Percentiles rank a stretch among this genome's conserved stretches.
These are phyloP conservation scores for Caenorhabditis latens DNA, from an alignment of 1,140 invertebrate species.

Conservation along the genomic window DNA sequence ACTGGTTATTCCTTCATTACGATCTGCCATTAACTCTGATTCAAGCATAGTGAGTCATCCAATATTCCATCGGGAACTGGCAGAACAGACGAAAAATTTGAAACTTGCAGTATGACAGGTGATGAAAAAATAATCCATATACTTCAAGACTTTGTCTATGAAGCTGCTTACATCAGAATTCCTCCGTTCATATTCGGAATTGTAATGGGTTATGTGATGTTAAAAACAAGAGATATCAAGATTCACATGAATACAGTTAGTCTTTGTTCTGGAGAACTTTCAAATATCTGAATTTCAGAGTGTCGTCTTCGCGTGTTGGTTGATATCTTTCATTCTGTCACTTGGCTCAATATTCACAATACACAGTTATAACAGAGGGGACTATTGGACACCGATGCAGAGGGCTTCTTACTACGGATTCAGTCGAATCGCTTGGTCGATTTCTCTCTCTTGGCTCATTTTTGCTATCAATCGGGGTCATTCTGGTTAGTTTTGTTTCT, in stretches of 20 bases:
- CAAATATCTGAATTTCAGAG: not conserved
- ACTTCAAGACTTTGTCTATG: constrained; percentile 57
- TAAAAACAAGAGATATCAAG: not conserved
- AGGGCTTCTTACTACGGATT: constrained; percentile 60
- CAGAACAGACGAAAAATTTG: not conserved
- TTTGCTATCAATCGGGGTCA: constrained; percentile 52
- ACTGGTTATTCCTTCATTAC: not conserved
- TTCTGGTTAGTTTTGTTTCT: constrained; percentile 51
- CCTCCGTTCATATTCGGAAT: constrained; percentile 55
- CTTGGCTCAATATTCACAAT: constrained; percentile 47
- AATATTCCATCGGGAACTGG: too few relatives aligned
- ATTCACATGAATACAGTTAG: not conserved
- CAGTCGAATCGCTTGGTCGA: constrained; percentile 62
- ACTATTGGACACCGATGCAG: not conserved
- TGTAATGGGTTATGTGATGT: not conserved
- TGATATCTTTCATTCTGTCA: constrained; percentile 4
- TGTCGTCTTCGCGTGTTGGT: constrained; percentile 30
- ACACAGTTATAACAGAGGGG: constrained; percentile 43
- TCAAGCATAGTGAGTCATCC: constrained; percentile 18
- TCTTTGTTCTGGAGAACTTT: not conserved
- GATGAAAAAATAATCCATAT: constrained; percentile 3
- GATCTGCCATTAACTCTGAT: constrained; percentile 13
- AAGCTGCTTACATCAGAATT: constrained; percentile 53
- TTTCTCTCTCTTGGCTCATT: constrained; percentile 59
- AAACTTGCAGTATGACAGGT: constrained; percentile 1